These are phyloP conservation scores for Harpagifer antarcticus DNA, from an alignment of 2,797 vertebrate species.

Conservation along the genomic window DNA sequence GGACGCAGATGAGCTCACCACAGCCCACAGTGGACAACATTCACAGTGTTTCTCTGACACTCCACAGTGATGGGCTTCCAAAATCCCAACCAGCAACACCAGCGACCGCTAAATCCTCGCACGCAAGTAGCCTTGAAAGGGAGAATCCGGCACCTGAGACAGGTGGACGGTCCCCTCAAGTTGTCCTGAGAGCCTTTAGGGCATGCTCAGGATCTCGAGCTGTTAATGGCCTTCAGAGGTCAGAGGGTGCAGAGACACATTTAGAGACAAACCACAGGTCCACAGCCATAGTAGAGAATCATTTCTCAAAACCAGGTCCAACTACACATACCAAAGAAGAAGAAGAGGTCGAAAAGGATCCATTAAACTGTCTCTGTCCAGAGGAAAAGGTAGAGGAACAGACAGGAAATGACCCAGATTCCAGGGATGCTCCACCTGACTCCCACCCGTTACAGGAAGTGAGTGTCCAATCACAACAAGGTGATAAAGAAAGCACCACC, in stretches of 20 bases:
- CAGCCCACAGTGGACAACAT: conserved; percentile 64
- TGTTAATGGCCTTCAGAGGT: conserved; percentile 70
- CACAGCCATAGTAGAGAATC: conserved; percentile 73
- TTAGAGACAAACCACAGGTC: conserved; percentile 59
- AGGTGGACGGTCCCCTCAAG: conserved; percentile 67
- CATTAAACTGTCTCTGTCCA: conserved; percentile 56
- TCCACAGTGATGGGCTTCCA: conserved; percentile 66
- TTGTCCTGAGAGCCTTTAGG: conserved; percentile 79
- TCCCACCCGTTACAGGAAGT: conserved; percentile 66
- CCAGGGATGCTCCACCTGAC: conserved; percentile 75
- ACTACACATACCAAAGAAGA: conserved; percentile 56
- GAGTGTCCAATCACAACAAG: conserved; percentile 74
- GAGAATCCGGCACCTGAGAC: conserved; percentile 37
- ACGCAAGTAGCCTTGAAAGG: conserved; percentile 51
- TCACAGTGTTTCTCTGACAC: conserved; percentile 74
- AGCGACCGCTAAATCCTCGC: conserved; percentile 54
- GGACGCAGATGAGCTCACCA: conserved; percentile 74
- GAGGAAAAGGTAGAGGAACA: conserved; percentile 70
- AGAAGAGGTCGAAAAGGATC: conserved; percentile 49
- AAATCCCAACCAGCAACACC: conserved; percentile 57
- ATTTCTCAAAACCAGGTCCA: conserved; percentile 43
- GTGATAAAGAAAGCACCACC: conserved; percentile 74
- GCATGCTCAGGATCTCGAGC: conserved; percentile 63
- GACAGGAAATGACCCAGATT: conserved; percentile 82
- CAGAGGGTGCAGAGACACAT: conserved; percentile 57